Conservation (phyloP, 1,140 invertebrate species). For the Spodoptera litura region DNA sequence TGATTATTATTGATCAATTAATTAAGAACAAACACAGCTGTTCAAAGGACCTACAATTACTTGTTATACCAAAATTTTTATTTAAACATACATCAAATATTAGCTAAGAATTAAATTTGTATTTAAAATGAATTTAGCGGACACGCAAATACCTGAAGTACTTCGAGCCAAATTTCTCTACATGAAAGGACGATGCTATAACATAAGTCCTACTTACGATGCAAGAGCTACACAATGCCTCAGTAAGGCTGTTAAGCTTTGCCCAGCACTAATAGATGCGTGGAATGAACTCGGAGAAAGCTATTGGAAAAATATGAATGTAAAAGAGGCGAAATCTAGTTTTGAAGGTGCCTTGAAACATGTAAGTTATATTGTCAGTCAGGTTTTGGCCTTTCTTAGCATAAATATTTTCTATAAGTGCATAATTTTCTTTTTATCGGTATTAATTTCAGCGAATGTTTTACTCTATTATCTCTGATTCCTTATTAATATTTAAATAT, state of each 20-base stretch:
- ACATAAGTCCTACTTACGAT: conserved; percentile 90
- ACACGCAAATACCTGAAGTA: conserved; percentile 85
- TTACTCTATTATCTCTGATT: too few species aligned
- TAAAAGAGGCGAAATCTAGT: conserved; percentile 93
- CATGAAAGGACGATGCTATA: conserved; percentile 92
- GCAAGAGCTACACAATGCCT: conserved; percentile 90
- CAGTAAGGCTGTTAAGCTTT: conserved; percentile 94
- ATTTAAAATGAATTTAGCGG: conserved; percentile 62
- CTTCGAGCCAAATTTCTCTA: conserved; percentile 89
- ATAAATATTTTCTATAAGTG: too few species aligned
- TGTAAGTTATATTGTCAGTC: conserved; percentile 84
- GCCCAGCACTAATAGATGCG: conserved; percentile 92
- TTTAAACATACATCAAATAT: too few species aligned
- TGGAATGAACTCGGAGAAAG: conserved; percentile 97
- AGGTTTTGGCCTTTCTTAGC: too few species aligned
- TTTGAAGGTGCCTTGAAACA: conserved; percentile 93
- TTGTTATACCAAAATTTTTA: too few species aligned
- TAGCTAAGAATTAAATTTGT: too few species aligned
- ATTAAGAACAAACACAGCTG: too few species aligned
- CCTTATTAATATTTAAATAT: too few species aligned
- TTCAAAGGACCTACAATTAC: too few species aligned
- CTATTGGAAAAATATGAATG: conserved; percentile 95
- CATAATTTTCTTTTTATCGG: too few species aligned
- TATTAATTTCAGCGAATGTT: too few species aligned
- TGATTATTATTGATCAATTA: too few species aligned